Percentiles rank a stretch among this genome's conserved stretches.
These are phyloP conservation scores for Chouioia cunea DNA, from an alignment of 2,888 invertebrate genomes.

Conservation along the genomic window DNA sequence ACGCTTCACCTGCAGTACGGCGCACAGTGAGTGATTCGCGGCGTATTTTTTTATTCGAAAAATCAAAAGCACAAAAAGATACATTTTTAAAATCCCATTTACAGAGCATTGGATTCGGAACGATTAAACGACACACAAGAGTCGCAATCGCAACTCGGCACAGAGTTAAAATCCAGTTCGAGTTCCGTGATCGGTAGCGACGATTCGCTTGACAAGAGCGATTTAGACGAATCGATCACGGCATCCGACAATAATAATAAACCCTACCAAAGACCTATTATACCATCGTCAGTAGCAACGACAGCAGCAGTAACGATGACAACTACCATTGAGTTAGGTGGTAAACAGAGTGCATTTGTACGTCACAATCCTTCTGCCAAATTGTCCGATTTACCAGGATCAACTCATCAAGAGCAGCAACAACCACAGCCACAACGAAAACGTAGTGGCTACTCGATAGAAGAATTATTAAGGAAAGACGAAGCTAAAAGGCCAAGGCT, in stretches of 20 bases:
- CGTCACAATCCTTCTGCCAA: constrained; percentile 35
- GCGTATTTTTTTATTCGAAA: background rate
- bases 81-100: too few relatives aligned
- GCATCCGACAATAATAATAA: constrained; percentile 58
- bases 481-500: constrained; percentile 70
- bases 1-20: constrained; percentile 59
- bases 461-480: constrained; percentile 86
- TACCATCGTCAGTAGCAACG: too few relatives aligned
- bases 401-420: constrained; percentile 37
- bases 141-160: constrained; percentile 52
- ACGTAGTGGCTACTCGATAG: constrained; percentile 89
- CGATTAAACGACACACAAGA: constrained; percentile 60
- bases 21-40: constrained; percentile 55
- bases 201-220: constrained; percentile 73
- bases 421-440: constrained; percentile 69
- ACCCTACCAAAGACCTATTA: constrained; percentile 58
- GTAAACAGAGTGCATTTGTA: constrained; percentile 63
- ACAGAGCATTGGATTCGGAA: constrained; percentile 62
- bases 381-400: too few relatives aligned
- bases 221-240: constrained; percentile 60
- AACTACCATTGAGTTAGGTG: constrained; percentile 60
- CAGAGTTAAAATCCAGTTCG: constrained; percentile 70
- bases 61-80: background rate
- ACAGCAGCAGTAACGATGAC: too few relatives aligned
- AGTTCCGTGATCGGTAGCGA: constrained; percentile 72